Conservation (phyloP, 2,888 invertebrate genomes). For the Pecten maximus region DNA sequence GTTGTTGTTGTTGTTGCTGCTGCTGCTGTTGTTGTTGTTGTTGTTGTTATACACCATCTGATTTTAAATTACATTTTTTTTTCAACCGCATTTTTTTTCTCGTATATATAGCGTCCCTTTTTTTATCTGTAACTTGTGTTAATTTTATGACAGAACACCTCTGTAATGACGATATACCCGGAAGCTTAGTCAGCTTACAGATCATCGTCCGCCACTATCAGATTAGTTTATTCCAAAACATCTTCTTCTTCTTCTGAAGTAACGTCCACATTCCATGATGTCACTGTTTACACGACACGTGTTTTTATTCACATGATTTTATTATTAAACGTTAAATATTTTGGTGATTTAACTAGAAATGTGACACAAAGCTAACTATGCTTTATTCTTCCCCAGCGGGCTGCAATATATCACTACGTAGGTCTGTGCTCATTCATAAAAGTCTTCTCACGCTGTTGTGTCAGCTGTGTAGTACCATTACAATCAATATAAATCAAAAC, state of each 20-base stretch:
- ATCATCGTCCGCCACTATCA: neutral
- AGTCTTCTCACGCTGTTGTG: neutral
- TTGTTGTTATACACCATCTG: too few relatives aligned
- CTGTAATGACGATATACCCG: neutral
- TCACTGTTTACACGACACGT: too few relatives aligned
- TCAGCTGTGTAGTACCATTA: neutral
- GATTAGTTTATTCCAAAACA: neutral
- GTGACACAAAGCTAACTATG: neutral
- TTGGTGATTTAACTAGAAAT: neutral
- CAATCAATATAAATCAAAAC: neutral
- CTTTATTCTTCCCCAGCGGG: neutral
- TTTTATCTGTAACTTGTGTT: neutral
- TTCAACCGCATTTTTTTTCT: too few relatives aligned
- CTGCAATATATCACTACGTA: neutral
- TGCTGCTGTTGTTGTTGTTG: too few relatives aligned
- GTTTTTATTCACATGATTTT: too few relatives aligned
- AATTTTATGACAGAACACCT: neutral
- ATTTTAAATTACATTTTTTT: too few relatives aligned
- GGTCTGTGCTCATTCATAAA: conserved; percentile 20
- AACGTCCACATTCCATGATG: neutral
- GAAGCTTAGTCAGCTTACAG: neutral
- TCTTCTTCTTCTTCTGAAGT: neutral
- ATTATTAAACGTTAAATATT: too few relatives aligned
- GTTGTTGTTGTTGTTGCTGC: too few relatives aligned
- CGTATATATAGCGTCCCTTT: too few relatives aligned